A percentile compares a stretch with the other conserved stretches of the same genome.
phyloP scores from a whole-genome alignment of 2,113 vertebrate genomes.

The Synodontis membranacea region DNA sequence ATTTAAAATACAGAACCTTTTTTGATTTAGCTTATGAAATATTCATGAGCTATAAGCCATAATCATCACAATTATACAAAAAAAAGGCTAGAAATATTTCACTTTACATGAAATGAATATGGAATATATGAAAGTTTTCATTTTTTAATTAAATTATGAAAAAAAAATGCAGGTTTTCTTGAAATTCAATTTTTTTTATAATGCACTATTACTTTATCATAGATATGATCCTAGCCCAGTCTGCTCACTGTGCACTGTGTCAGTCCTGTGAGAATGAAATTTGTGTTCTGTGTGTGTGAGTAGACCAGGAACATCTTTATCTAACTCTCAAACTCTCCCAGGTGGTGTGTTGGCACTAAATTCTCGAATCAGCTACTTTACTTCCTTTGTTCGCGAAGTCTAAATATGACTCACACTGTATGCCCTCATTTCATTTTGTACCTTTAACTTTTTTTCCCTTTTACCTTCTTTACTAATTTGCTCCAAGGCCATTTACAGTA shows the following conservation, averaged over 20 bases:
- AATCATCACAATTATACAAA: too few relatives aligned
- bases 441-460: not conserved
- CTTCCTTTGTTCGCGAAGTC: not conserved
- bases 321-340: not conserved
- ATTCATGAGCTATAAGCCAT: too few relatives aligned
- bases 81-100: too few relatives aligned
- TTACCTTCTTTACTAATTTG: constrained; percentile 26
- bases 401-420: constrained; percentile 13
- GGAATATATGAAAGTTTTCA: too few relatives aligned
- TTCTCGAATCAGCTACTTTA: not conserved
- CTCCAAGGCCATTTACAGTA: constrained; percentile 35
- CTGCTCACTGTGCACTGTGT: not conserved
- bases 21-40: too few relatives aligned
- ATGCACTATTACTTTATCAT: not conserved
- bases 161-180: too few relatives aligned
- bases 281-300: not conserved
- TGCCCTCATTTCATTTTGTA: constrained; percentile 10
- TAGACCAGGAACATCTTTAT: not conserved
- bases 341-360: not conserved
- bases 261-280: not conserved
- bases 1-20: too few relatives aligned
- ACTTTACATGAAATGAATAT: too few relatives aligned
- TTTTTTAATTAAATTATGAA: too few relatives aligned
- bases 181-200: too few relatives aligned
- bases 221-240: too few relatives aligned